These are phyloP conservation scores for Phrynocephalus vlangalii DNA, from an alignment of 2,797 vertebrate species.

Conservation along the genomic window DNA sequence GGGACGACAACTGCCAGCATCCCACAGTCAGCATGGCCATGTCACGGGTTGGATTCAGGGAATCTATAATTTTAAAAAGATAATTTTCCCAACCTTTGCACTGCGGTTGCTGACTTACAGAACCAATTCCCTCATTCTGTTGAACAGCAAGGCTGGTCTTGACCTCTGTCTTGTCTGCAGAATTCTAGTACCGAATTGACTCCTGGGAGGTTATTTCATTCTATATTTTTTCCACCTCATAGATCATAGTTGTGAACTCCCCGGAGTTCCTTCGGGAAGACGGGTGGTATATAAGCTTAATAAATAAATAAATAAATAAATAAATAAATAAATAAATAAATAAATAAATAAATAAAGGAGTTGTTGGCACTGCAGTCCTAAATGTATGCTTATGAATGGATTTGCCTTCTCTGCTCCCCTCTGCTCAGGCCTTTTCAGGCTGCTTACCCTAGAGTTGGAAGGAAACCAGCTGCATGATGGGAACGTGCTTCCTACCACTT, in stretches of 20 bases:
- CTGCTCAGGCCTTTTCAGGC: slow-evolving; percentile 76
- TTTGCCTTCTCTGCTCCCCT: neutral
- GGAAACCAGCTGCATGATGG: slow-evolving; percentile 79
- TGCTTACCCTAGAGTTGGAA: slow-evolving; percentile 80
- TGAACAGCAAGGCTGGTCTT: too few species aligned
- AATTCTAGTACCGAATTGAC: neutral
- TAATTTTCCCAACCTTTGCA: neutral
- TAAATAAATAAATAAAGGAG: neutral
- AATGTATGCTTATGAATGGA: neutral
- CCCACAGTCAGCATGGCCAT: too few species aligned
- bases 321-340: too few species aligned
- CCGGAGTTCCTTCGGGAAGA: too few species aligned
- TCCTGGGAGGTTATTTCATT: neutral
- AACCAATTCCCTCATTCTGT: too few species aligned
- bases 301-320: too few species aligned
- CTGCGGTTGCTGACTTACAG: too few species aligned
- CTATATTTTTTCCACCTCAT: neutral
- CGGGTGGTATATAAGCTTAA: too few species aligned
- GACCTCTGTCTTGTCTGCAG: too few species aligned
- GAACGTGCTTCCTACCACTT: slow-evolving; percentile 75
- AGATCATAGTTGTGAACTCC: neutral
- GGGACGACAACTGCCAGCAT: too few species aligned
- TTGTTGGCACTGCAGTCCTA: neutral
- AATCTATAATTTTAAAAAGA: too few species aligned
- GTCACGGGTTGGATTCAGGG: too few species aligned